Conservation (phyloP, 2,113 vertebrate genomes). For the Phocoena phocoena region DNA sequence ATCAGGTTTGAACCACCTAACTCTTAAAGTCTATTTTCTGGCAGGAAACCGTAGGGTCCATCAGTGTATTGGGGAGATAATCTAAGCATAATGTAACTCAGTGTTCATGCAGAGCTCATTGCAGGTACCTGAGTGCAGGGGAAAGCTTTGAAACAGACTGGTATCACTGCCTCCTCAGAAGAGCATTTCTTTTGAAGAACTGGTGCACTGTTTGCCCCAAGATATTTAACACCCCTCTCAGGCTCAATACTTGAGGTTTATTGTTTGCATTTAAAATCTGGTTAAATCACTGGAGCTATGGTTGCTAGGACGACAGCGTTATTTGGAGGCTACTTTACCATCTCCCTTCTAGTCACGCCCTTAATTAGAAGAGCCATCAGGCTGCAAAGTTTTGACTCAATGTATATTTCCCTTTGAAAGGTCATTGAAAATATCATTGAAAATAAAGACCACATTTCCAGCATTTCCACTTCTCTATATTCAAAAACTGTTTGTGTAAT, state of each 20-base stretch:
- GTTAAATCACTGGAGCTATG: background rate
- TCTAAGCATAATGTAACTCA: background rate
- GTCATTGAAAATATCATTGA: background rate
- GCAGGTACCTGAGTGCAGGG: background rate
- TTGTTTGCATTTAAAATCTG: slow-evolving; percentile 49
- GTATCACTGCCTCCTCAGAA: background rate
- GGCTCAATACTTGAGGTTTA: slow-evolving; percentile 10
- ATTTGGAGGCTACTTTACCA: background rate
- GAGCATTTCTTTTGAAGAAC: background rate
- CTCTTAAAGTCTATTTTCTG: background rate
- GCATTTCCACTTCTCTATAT: background rate
- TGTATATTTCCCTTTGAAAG: background rate
- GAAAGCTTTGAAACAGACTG: background rate
- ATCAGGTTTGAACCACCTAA: background rate
- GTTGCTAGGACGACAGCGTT: slow-evolving; percentile 23
- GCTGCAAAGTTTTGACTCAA: background rate
- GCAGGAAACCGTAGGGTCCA: background rate
- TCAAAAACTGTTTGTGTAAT: background rate
- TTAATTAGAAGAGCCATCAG: slow-evolving; percentile 46
- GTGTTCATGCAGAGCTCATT: background rate
- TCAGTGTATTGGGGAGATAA: no score
- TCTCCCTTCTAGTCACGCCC: background rate
- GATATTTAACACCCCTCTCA: slow-evolving; percentile 20
- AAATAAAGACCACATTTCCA: background rate
- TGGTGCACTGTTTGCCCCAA: background rate